Evolutionary conservation across 1,140 invertebrate species (phyloP).

Genomic region (Pachypsylla venusta): DNA sequence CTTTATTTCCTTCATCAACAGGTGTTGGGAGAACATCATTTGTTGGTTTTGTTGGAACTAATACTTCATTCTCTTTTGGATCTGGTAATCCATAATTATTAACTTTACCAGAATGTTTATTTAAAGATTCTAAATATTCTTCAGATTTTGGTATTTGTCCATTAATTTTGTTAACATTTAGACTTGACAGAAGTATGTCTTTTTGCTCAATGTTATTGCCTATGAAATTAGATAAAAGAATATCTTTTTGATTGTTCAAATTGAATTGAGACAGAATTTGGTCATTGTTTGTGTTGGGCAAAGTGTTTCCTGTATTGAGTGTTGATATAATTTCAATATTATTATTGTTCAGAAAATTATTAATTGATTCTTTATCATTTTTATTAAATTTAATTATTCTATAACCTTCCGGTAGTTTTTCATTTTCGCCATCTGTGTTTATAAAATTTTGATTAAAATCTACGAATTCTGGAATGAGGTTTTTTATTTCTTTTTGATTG

Average conservation of each 20-base stretch:
- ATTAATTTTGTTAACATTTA: background rate
- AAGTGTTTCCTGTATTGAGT: background rate
- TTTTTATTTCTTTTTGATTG: background rate
- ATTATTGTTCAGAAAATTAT: background rate
- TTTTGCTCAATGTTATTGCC: too few relatives aligned
- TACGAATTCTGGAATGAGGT: background rate
- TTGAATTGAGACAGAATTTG: background rate
- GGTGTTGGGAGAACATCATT: background rate
- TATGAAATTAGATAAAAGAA: too few relatives aligned
- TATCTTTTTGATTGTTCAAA: background rate
- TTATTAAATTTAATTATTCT: conserved; percentile 3
- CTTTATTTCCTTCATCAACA: background rate
- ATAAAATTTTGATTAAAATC: conserved; percentile 2
- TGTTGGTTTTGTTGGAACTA: background rate
- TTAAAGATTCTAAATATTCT: too few relatives aligned
- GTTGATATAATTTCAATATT: background rate
- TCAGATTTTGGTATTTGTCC: too few relatives aligned
- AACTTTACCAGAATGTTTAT: background rate
- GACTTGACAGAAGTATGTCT: background rate
- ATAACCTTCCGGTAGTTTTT: background rate
- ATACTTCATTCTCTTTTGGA: background rate
- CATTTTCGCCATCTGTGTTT: background rate
- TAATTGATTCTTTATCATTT: conserved; percentile 2
- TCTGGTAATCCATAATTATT: background rate
- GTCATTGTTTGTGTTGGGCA: background rate